Evolutionary conservation across 1,140 invertebrate species (phyloP), one percentile per base, ranked within the genome.

Genomic region (Drosophila aff.): DNA sequence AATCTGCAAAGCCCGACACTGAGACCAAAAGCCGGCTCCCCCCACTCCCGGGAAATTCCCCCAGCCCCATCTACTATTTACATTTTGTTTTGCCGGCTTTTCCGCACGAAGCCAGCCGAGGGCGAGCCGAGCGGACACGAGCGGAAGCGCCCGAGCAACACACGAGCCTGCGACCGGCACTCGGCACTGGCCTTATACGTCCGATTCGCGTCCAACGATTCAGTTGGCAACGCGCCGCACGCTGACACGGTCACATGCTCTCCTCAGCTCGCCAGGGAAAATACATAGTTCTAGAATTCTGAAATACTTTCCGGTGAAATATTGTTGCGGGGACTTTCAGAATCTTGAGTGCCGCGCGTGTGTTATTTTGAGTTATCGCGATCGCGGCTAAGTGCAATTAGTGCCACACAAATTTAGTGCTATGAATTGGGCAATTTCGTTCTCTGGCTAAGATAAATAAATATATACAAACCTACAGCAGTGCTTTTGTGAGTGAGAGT

Each of bases 201-300:
- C 61, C 80, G 73, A 80, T 68, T 76, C 63, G 41, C 28, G 31
- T 71, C 74, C 57, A 67, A 44, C 68, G 76, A 52, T 46, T 90
- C 79, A 92, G 91, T 92, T 92, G 87, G 86, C 87, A 92, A 92
- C 87, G 91, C 89, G 79, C 85, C 57, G 82, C 76, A 80, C 84
- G 58, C 75, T 81, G 50, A 79, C 47, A 79, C 82, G 76, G 91
- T 91, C 91, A 44, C 62, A 61, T 69, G 61, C 65, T 60, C 31
- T 52, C n/a, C 50, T 8, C 21, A 21, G 47, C 31, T 11, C 66
- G 41, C 21, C 8, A 40, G 53, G 55, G 41, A 44, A 60, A 43
- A 55, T 38, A 67, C 21, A 21, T 33, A 53, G 28, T 23, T 53
- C 41, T 41, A 50, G 33, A 50, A 52, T 61, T 38, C 31, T 43